Evolutionary conservation across 2,888 invertebrate species (phyloP).

Genomic region (Pristionchus maxplancki): DNA sequence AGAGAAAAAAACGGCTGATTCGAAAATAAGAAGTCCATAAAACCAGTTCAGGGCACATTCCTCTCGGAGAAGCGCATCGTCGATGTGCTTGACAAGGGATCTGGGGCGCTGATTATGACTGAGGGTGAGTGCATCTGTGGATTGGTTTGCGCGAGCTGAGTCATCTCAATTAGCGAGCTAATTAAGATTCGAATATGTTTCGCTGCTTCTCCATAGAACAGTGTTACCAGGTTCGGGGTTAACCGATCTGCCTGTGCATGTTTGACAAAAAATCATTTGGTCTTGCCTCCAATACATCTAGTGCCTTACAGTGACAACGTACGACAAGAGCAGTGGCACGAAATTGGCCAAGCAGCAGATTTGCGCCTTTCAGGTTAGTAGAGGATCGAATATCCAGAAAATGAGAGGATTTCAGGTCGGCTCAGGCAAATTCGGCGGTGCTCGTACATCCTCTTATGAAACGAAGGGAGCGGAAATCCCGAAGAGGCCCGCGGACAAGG

Average conservation of each 20-base stretch:
- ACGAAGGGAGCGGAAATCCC: conserved; percentile 86
- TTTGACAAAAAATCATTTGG: too few species aligned
- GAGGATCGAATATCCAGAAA: neutral
- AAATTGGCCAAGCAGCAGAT: conserved; percentile 88
- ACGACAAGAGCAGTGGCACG: conserved; percentile 83
- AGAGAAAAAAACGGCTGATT: too few species aligned
- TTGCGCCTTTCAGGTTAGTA: conserved; percentile 82
- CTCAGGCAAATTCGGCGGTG: conserved; percentile 87
- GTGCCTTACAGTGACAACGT: conserved; percentile 86
- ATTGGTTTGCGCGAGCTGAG: too few species aligned
- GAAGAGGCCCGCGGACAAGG: conserved; percentile 86
- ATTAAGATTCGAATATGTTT: too few species aligned
- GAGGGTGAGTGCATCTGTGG: conserved; percentile 81
- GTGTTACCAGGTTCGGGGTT: too few species aligned
- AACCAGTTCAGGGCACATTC: conserved; percentile 80
- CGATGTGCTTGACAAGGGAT: conserved; percentile 93
- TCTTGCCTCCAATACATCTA: too few species aligned
- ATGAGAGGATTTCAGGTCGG: conserved; percentile 53
- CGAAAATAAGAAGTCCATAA: too few species aligned
- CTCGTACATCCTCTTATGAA: conserved; percentile 82
- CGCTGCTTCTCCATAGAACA: too few species aligned
- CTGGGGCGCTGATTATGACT: conserved; percentile 89
- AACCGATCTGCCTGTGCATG: too few species aligned
- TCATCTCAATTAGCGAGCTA: too few species aligned
- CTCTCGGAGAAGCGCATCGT: conserved; percentile 84